These are phyloP conservation scores for Dorcus hopei DNA, from an alignment of 2,888 invertebrate species.

Conservation along the genomic window DNA sequence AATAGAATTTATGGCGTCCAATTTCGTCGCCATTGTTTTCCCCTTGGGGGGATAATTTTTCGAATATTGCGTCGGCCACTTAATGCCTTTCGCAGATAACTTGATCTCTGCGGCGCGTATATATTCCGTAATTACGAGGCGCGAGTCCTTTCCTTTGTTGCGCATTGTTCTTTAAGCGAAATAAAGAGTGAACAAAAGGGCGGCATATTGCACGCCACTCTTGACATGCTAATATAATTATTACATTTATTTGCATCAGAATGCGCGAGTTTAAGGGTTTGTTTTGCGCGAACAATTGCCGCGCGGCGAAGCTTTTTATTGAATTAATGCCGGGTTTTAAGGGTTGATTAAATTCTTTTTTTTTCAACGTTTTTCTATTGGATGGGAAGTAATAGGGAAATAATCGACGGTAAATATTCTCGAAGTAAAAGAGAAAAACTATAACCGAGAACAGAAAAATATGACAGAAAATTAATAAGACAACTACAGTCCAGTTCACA, in stretches of 20 bases:
- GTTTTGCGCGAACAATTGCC: slow-evolving; percentile 23
- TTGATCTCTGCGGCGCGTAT: slow-evolving; percentile 21
- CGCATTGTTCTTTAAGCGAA: slow-evolving; percentile 10
- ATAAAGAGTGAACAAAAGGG: slow-evolving; percentile 16
- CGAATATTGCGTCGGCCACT: slow-evolving; percentile 21
- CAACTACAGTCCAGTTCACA: too few relatives aligned
- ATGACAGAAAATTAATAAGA: too few relatives aligned
- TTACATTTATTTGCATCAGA: slow-evolving; percentile 25
- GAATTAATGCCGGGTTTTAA: slow-evolving; percentile 18
- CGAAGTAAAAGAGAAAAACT: too few relatives aligned
- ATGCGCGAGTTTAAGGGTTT: slow-evolving; percentile 26
- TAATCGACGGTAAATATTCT: too few relatives aligned
- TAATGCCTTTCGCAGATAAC: slow-evolving; percentile 24
- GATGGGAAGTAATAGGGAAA: background rate
- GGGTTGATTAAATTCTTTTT: slow-evolving; percentile 22
- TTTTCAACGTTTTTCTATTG: slow-evolving; percentile 2
- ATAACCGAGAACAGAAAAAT: too few relatives aligned
- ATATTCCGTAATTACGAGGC: slow-evolving; percentile 13
- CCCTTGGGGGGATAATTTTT: slow-evolving; percentile 2
- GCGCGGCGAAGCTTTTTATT: slow-evolving; percentile 23
- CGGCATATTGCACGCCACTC: slow-evolving; percentile 17
- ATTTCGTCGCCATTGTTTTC: background rate
- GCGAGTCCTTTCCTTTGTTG: slow-evolving; percentile 1
- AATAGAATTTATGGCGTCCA: background rate
- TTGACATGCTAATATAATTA: slow-evolving; percentile 26